Conservation (phyloP, 2,888 invertebrate species). For the Xestia c-nigrum region DNA sequence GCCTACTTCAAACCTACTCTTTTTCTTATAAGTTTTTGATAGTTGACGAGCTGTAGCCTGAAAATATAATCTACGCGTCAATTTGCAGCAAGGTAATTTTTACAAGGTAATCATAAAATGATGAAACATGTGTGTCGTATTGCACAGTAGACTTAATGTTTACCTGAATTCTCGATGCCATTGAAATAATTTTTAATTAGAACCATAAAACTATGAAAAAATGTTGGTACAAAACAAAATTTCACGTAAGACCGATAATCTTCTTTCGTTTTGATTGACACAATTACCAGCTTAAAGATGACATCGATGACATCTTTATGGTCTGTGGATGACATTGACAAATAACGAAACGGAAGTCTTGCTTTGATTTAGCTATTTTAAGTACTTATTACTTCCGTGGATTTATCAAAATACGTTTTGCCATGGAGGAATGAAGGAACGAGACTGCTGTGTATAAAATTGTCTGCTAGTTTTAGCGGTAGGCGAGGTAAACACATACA, state of each 20-base stretch:
- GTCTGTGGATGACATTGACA: slow-evolving; percentile 42
- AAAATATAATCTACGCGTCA: slow-evolving; percentile 70
- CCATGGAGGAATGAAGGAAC: not conserved
- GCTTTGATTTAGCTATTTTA: not conserved
- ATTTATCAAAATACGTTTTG: not conserved
- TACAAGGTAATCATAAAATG: slow-evolving; percentile 66
- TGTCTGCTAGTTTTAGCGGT: not conserved
- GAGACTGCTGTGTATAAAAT: too few relatives aligned
- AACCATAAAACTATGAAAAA: slow-evolving; percentile 68
- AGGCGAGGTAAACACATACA: not conserved
- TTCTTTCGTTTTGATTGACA: slow-evolving; percentile 31
- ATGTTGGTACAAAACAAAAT: slow-evolving; percentile 50
- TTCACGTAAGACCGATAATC: slow-evolving; percentile 40
- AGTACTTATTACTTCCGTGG: not conserved
- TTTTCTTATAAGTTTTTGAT: slow-evolving; percentile 88
- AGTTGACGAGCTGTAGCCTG: slow-evolving; percentile 87
- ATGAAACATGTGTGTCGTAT: slow-evolving; percentile 65
- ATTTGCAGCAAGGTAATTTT: slow-evolving; percentile 70
- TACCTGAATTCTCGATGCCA: slow-evolving; percentile 87
- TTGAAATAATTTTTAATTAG: slow-evolving; percentile 74
- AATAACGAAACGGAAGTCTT: slow-evolving; percentile 8
- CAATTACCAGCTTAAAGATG: too few relatives aligned
- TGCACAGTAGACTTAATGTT: slow-evolving; percentile 2
- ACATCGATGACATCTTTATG: too few relatives aligned
- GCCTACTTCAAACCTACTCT: slow-evolving; percentile 91